These are phyloP conservation scores for Phenacoccus solenopsis DNA, from an alignment of 1,140 invertebrate species.

Conservation along the genomic window DNA sequence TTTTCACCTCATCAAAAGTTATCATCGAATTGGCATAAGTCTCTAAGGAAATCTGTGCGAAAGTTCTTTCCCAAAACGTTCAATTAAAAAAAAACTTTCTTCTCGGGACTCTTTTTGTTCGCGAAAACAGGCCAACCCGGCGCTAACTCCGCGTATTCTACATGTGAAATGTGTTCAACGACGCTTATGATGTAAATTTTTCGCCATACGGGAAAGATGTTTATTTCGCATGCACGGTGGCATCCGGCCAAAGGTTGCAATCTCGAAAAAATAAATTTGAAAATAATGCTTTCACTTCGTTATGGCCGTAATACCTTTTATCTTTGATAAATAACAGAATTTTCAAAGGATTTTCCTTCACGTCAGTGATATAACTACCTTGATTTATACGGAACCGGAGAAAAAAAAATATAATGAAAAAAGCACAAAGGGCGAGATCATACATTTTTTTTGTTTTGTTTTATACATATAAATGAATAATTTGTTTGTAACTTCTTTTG, in stretches of 20 bases:
- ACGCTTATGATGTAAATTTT: constrained; percentile 11
- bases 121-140: too few species aligned
- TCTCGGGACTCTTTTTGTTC: too few species aligned
- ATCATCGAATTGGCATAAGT: too few species aligned
- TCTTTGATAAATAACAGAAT: constrained; percentile 17
- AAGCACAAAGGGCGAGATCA: constrained; percentile 1
- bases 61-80: too few species aligned
- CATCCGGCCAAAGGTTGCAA: constrained; percentile 10
- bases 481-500: not conserved
- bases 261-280: constrained; percentile 18
- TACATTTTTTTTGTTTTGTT: not conserved
- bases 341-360: constrained; percentile 12
- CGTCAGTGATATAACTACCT: constrained; percentile 6
- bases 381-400: not conserved
- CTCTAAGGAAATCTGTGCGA: too few species aligned
- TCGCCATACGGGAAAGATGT: not conserved
- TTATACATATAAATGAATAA: not conserved
- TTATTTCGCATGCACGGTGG: constrained; percentile 11
- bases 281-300: constrained; percentile 17
- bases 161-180: constrained; percentile 5
- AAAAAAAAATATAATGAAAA: constrained; percentile 13
- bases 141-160: too few species aligned
- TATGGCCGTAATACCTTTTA: constrained; percentile 16
- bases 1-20: too few species aligned
- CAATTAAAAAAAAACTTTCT: too few species aligned